A percentile compares a stretch with the other conserved stretches of the same genome.
phyloP scores from a whole-genome alignment of 1,140 invertebrate genomes.

The Diuraphis noxia region DNA sequence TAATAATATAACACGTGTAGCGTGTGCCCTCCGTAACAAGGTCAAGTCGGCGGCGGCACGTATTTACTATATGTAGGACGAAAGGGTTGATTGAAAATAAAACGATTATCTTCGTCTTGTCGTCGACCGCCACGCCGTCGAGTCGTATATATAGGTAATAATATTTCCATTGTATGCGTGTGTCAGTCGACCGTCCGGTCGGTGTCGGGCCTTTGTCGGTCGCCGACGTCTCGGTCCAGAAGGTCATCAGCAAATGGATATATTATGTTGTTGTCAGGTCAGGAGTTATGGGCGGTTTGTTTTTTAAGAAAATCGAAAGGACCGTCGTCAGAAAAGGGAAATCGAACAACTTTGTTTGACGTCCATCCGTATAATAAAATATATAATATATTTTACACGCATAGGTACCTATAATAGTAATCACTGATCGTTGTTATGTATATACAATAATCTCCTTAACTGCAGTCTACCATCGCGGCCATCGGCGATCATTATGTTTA shows the following conservation, averaged over 20 bases:
- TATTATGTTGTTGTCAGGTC: background rate
- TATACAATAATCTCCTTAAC: background rate
- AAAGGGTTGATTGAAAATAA: slow-evolving; percentile 34
- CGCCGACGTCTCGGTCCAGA: slow-evolving; percentile 14
- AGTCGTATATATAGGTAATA: background rate
- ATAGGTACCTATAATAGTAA: background rate
- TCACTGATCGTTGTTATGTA: background rate
- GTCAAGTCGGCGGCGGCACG: background rate
- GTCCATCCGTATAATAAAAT: background rate
- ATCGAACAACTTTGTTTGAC: background rate
- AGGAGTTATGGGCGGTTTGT: background rate
- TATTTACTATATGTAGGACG: too few species aligned
- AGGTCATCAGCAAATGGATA: slow-evolving; percentile 3
- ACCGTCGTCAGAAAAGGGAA: background rate
- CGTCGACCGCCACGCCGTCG: background rate
- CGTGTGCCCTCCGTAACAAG: background rate
- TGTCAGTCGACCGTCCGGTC: background rate
- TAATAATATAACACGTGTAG: background rate
- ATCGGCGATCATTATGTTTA: background rate
- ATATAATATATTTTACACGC: background rate
- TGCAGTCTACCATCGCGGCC: background rate
- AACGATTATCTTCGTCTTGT: background rate
- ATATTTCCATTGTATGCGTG: background rate
- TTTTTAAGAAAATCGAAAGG: slow-evolving; percentile 32
- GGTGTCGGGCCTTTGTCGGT: slow-evolving; percentile 10